A percentile compares a stretch with the other conserved stretches of the same genome.
Conservation (phyloP, 2,113 vertebrate species). For the Scortum barcoo region DNA sequence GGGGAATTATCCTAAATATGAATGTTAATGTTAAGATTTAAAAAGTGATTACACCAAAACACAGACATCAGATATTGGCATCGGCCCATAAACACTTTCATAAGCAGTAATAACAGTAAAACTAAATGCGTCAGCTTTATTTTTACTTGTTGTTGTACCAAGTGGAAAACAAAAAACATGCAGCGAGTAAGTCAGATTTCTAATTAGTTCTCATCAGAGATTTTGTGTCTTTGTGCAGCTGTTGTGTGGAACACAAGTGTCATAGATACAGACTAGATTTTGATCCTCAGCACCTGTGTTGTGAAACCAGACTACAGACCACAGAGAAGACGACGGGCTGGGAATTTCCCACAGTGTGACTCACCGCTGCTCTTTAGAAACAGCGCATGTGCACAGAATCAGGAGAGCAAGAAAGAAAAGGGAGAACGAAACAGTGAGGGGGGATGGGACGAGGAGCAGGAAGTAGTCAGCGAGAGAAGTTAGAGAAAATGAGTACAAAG, state of each 20-base stretch:
- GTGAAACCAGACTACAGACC: constrained; percentile 71
- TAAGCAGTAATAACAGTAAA: constrained; percentile 24
- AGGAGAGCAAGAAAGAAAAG: constrained; percentile 51
- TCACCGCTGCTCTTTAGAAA: constrained; percentile 67
- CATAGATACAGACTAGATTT: constrained; percentile 58
- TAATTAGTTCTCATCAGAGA: constrained; percentile 45
- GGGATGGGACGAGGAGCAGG: constrained; percentile 49
- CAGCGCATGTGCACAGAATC: constrained; percentile 69
- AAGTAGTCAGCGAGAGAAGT: constrained; percentile 43
- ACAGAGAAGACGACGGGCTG: constrained; percentile 62
- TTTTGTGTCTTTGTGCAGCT: constrained; percentile 52
- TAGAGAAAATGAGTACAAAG: neutral
- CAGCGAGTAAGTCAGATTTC: constrained; percentile 28
- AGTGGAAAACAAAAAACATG: constrained; percentile 55
- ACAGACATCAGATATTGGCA: neutral
- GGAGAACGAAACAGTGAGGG: constrained; percentile 34
- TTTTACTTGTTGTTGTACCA: constrained; percentile 44
- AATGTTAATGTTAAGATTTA: neutral
- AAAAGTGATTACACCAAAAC: constrained; percentile 8
- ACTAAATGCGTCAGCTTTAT: constrained; percentile 38
- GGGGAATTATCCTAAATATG: neutral
- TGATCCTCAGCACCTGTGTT: constrained; percentile 78
- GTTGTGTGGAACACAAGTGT: constrained; percentile 71
- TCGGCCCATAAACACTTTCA: constrained; percentile 5
- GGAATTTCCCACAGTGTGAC: constrained; percentile 85